Conservation (phyloP, 2,888 invertebrate species). For the Caradrina kadenii region DNA sequence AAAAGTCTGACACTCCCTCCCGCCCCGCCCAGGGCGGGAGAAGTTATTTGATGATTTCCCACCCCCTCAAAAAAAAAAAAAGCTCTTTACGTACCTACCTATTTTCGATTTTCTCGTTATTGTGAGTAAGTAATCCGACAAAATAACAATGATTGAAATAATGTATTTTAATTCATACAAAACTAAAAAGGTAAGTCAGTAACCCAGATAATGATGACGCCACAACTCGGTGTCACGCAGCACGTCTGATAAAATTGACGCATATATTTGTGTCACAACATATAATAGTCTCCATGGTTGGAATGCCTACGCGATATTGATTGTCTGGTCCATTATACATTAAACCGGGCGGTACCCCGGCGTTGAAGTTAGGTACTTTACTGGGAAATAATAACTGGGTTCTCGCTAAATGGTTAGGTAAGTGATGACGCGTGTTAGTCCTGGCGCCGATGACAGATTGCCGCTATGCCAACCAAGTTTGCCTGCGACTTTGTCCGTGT, state of each 20-base stretch:
- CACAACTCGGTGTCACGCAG: too few relatives aligned
- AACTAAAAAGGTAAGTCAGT: slow-evolving; percentile 11
- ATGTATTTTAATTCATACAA: background rate
- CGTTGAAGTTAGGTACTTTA: slow-evolving; percentile 45
- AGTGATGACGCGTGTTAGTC: slow-evolving; percentile 54
- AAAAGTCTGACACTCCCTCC: too few relatives aligned
- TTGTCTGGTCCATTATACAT: slow-evolving; percentile 53
- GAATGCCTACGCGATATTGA: slow-evolving; percentile 27
- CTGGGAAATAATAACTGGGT: slow-evolving; percentile 47
- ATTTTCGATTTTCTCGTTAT: too few relatives aligned
- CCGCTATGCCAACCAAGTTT: slow-evolving; percentile 30
- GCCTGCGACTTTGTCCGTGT: too few relatives aligned
- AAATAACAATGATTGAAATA: too few relatives aligned
- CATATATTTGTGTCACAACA: slow-evolving; percentile 29
- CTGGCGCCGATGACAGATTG: slow-evolving; percentile 54
- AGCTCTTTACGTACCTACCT: too few relatives aligned
- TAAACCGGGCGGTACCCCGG: slow-evolving; percentile 31
- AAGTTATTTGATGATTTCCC: too few relatives aligned
- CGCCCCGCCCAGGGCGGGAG: too few relatives aligned
- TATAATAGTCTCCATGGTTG: slow-evolving; percentile 34
- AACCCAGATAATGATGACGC: background rate
- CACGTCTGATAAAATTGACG: slow-evolving; percentile 17
- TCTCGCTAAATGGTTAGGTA: slow-evolving; percentile 54
- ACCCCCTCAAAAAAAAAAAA: too few relatives aligned
- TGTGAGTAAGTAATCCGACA: too few relatives aligned